phyloP scores from a whole-genome alignment of 1,140 invertebrate species.

The Rhopalosiphum padi region DNA sequence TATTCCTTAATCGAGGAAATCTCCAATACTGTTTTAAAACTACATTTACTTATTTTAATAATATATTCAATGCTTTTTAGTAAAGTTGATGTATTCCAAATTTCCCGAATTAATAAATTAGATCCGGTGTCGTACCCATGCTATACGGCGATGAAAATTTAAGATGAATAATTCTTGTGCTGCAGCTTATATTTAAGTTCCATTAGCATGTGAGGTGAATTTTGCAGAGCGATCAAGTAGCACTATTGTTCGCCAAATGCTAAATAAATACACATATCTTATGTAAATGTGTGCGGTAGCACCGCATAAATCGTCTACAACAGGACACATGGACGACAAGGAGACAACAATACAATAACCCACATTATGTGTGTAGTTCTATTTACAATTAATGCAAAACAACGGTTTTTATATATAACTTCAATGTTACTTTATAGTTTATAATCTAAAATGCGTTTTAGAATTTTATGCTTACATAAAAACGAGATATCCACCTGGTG shows the following conservation, averaged over 20 bases:
- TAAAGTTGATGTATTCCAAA: neutral
- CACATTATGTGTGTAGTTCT: neutral
- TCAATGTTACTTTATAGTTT: neutral
- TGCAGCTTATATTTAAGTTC: neutral
- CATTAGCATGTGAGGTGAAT: neutral
- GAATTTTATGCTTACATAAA: neutral
- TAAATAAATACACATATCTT: neutral
- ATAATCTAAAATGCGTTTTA: neutral
- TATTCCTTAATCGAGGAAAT: neutral
- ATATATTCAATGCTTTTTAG: neutral
- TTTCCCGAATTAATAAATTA: neutral
- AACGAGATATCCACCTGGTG: no score
- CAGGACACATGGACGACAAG: neutral
- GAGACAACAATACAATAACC: neutral
- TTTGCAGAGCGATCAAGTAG: neutral
- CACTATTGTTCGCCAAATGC: neutral
- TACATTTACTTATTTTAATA: neutral
- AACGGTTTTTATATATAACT: neutral
- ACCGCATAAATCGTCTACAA: conserved; percentile 11
- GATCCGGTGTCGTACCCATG: neutral
- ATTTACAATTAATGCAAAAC: neutral
- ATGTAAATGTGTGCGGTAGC: neutral
- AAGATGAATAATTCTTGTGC: neutral
- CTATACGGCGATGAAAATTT: neutral
- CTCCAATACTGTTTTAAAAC: neutral